Percentiles rank a stretch among this genome's conserved stretches.
phyloP scores from a whole-genome alignment of 2,797 vertebrate genomes.

The Rhinella marina region DNA sequence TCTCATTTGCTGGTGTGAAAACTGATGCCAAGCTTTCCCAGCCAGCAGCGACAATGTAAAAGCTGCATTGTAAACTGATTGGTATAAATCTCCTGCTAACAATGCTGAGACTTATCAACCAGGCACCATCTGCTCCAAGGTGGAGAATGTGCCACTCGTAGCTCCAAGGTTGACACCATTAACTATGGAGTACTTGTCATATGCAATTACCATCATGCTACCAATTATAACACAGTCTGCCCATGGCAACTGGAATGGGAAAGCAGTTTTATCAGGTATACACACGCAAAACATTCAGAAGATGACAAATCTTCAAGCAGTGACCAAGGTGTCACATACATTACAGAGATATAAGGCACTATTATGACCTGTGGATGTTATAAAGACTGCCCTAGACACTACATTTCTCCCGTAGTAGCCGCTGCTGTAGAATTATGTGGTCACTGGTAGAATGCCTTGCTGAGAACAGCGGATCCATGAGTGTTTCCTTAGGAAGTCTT shows the following conservation, averaged over 20 bases:
- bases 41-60: not conserved
- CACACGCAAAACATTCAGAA: not conserved
- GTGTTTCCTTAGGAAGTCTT: too few species aligned
- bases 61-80: not conserved
- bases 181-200: slow-evolving; percentile 6
- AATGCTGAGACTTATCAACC: not conserved
- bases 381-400: too few species aligned
- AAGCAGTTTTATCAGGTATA: too few species aligned
- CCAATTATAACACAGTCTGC: not conserved
- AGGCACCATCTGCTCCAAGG: not conserved
- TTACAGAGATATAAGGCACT: not conserved
- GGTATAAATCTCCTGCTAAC: not conserved
- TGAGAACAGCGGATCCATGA: too few species aligned
- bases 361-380: not conserved
- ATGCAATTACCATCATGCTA: not conserved
- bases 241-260: not conserved
- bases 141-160: slow-evolving; percentile 2
- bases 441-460: not conserved
- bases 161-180: not conserved
- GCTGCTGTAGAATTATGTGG: not conserved
- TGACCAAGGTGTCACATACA: not conserved
- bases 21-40: not conserved
- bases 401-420: too few species aligned
- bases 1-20: not conserved
- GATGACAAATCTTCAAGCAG: not conserved